Base-by-base conservation (phyloP, 2,888 invertebrate species). In the Calameuta filiformis region DNA sequence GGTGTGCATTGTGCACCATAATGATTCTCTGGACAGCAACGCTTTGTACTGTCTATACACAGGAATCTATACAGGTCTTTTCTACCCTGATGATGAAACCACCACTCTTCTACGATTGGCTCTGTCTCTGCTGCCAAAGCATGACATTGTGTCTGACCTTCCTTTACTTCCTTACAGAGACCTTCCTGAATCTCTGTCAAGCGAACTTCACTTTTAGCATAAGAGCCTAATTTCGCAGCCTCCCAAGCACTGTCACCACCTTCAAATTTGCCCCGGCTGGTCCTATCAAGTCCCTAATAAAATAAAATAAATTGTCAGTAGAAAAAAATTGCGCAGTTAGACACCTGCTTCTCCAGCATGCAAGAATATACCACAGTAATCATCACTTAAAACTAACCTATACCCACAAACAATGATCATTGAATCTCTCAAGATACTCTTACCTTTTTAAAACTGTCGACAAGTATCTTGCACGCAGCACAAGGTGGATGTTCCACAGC, bases 241-340 rank as follows among this genome's bases (percentile, higher is more conserved):
- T 98, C 98, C 97, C 98, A 98, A 9, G 97, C 97, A 0, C 97
- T 95, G 90, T 98, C 98, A 0, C 98, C 98, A 4, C 98, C 98
- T 86, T 97, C 98, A 92, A 96, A 98, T 91, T 97, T 97, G 15
- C 96, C 96, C 85, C 97, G 94, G n/a, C 95, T 93, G 0, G 98
- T 98, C 83, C 94, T 94, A 81, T 96, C 95, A 83, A 98, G 92
- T 3, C 97, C 98, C 94, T 95, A 85, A 73, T 90, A 89, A 74
- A 76, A 73, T 95, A 84, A 68, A 71, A 76, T 74, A 75, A 76
- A 78, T 76, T 77, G 86, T 92, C 91, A 88, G 31, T 75, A 12
- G 75, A 31, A 77, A 75, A 76, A 68, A 68, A 76, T 15, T 6
- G 15, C 6, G 6, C 30, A 68, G 6, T 15, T 56, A 0, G 9